These are phyloP conservation scores for Lamellibrachia satsuma DNA, from an alignment of 2,888 invertebrate species.

Conservation along the genomic window DNA sequence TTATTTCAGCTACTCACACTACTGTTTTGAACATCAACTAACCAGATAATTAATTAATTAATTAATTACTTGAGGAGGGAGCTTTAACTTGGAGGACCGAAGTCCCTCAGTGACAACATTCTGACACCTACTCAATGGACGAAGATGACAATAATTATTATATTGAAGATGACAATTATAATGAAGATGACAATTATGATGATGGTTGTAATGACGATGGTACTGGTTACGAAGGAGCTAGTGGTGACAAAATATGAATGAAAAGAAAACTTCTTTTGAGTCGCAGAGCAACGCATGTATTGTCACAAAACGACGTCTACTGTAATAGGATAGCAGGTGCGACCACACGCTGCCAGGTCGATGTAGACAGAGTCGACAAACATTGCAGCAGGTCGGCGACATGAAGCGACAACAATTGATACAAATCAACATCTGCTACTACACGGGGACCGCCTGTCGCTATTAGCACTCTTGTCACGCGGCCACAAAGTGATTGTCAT, in stretches of 20 bases:
- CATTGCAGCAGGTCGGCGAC: not conserved
- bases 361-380: not conserved
- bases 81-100: not conserved
- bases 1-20: too few relatives aligned
- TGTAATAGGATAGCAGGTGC: not conserved
- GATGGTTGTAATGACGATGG: not conserved
- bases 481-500: slow-evolving; percentile 7
- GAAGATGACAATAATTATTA: not conserved
- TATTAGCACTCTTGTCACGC: not conserved
- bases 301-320: not conserved
- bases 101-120: not conserved
- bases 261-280: too few relatives aligned
- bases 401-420: slow-evolving; percentile 17
- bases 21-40: too few relatives aligned
- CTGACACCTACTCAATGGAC: not conserved
- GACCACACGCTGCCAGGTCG: not conserved
- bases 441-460: not conserved
- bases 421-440: slow-evolving; percentile 17
- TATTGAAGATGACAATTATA: not conserved
- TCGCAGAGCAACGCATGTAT: not conserved
- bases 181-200: not conserved
- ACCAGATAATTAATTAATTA: too few relatives aligned
- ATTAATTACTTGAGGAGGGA: too few relatives aligned
- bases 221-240: not conserved
- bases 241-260: not conserved